Conservation (phyloP, 2,113 vertebrate genomes). For the Carettochelys insculpta region DNA sequence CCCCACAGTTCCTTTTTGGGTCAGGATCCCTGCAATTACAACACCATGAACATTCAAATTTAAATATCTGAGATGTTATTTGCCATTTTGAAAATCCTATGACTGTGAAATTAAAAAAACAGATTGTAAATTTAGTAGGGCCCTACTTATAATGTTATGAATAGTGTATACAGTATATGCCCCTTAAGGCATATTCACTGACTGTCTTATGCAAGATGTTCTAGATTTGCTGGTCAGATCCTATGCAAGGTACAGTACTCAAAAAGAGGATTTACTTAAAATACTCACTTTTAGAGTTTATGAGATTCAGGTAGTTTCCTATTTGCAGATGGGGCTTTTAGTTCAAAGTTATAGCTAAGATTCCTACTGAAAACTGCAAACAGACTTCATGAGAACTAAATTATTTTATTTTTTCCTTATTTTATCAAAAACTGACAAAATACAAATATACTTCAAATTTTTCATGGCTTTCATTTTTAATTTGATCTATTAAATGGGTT, state of each 20-base stretch:
- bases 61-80: no score
- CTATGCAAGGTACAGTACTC: neutral
- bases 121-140: no score
- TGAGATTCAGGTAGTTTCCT: constrained; percentile 3
- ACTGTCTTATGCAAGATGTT: neutral
- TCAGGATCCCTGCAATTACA: no score
- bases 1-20: no score
- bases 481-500: constrained; percentile 51
- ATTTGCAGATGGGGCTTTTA: neutral
- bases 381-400: constrained; percentile 3
- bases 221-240: constrained; percentile 17
- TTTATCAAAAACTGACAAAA: constrained; percentile 26
- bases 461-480: constrained; percentile 37
- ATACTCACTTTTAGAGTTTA: neutral
- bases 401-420: constrained; percentile 36
- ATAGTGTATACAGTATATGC: neutral
- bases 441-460: constrained; percentile 26
- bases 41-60: no score
- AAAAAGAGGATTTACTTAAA: neutral
- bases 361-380: constrained; percentile 31
- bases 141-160: neutral
- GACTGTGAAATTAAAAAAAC: no score
- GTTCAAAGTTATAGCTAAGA: constrained; percentile 14
- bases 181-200: constrained; percentile 10
- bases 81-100: no score